Percentiles rank a stretch among this genome's conserved stretches.
These are phyloP conservation scores for Esox masquinongy DNA, from an alignment of 2,797 vertebrate species.

Conservation along the genomic window DNA sequence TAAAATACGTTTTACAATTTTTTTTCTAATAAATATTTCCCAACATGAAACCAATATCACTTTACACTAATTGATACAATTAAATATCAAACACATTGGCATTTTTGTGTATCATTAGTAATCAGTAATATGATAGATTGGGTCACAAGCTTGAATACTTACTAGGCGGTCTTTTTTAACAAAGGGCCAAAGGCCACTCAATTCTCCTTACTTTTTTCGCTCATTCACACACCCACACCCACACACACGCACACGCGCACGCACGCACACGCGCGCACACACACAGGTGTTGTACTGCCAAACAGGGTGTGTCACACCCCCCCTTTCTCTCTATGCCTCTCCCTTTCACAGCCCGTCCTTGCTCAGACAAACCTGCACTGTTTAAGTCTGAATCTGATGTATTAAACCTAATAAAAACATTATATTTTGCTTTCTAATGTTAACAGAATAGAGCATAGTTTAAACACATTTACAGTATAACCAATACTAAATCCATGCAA, in stretches of 20 bases:
- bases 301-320: slow-evolving; percentile 7
- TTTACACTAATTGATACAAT: no score
- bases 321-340: slow-evolving; percentile 32
- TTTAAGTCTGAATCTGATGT: background rate
- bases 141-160: no score
- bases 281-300: background rate
- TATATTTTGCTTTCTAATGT: background rate
- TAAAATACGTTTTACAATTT: no score
- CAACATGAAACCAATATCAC: no score
- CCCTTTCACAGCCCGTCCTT: slow-evolving; percentile 32
- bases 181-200: background rate
- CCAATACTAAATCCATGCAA: background rate
- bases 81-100: no score
- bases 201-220: background rate
- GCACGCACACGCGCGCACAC: background rate
- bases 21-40: no score
- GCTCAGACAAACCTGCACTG: slow-evolving; percentile 14
- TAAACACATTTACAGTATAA: background rate
- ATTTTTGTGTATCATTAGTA: no score
- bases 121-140: no score
- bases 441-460: background rate
- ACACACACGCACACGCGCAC: background rate
- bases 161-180: background rate
- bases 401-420: background rate
- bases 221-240: background rate